Percentiles rank a stretch among this genome's conserved stretches.
Conservation (phyloP, 2,797 vertebrate genomes). For the Nannoperca australis region DNA sequence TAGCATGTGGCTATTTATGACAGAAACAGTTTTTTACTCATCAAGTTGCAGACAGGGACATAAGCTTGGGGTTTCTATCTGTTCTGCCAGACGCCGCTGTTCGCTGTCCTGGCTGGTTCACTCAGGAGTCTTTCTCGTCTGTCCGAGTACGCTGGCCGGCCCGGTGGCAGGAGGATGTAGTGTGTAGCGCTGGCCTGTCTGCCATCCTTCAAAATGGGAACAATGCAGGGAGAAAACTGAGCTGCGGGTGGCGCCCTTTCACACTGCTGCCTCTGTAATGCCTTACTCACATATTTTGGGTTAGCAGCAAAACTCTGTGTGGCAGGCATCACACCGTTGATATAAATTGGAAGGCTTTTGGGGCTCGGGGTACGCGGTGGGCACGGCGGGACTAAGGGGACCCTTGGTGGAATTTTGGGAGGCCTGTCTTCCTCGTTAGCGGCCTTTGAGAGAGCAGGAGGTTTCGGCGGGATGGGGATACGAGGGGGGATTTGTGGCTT, state of each 20-base stretch:
- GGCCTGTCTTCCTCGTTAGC: slow-evolving; percentile 89
- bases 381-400: slow-evolving; percentile 88
- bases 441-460: slow-evolving; percentile 73
- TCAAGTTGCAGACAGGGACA: slow-evolving; percentile 22
- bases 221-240: slow-evolving; percentile 87
- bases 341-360: slow-evolving; percentile 94
- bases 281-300: slow-evolving; percentile 96
- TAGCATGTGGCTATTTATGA: slow-evolving; percentile 22
- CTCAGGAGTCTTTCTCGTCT: slow-evolving; percentile 89
- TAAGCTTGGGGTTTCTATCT: slow-evolving; percentile 77
- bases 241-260: slow-evolving; percentile 82
- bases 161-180: slow-evolving; percentile 96
- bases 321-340: slow-evolving; percentile 97
- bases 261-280: slow-evolving; percentile 89
- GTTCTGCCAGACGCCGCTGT: slow-evolving; percentile 72
- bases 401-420: slow-evolving; percentile 93
- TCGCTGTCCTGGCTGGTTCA: slow-evolving; percentile 85
- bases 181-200: slow-evolving; percentile 95
- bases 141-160: slow-evolving; percentile 87
- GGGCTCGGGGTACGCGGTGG: slow-evolving; percentile 93
- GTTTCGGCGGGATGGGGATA: slow-evolving; percentile 90
- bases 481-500: slow-evolving; percentile 94
- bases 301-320: slow-evolving; percentile 99
- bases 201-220: slow-evolving; percentile 96
- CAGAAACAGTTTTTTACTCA: slow-evolving; percentile 3